Conservation (phyloP, 2,113 vertebrate species). For the Spea bombifrons region DNA sequence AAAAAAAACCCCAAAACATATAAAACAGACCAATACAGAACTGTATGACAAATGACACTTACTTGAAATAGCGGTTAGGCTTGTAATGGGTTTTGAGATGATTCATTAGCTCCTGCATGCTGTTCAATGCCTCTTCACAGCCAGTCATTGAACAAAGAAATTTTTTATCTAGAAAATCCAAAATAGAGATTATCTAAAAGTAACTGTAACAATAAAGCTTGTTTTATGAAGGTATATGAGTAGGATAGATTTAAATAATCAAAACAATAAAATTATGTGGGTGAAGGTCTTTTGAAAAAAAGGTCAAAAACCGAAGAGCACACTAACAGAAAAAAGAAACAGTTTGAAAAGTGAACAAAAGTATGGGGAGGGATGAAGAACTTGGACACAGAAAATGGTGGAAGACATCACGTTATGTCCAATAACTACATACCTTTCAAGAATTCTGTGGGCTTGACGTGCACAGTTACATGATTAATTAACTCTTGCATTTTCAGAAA, state of each 20-base stretch:
- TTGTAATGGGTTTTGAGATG: conserved; percentile 91
- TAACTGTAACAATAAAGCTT: no score
- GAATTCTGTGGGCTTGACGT: conserved; percentile 73
- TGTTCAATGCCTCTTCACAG: conserved; percentile 77
- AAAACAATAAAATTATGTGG: no score
- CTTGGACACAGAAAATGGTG: no score
- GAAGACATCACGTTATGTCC: no score
- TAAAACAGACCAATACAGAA: background rate
- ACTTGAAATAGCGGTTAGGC: conserved; percentile 93
- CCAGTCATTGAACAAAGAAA: conserved; percentile 76
- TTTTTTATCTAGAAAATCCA: conserved; percentile 65
- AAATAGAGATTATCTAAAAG: no score
- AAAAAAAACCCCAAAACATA: background rate
- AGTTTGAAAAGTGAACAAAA: no score
- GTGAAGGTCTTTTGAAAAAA: no score
- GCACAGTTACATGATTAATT: conserved; percentile 68
- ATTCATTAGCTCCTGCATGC: conserved; percentile 89
- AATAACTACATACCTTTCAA: conserved; percentile 64
- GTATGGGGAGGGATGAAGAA: no score
- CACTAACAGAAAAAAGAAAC: no score
- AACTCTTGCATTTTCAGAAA: conserved; percentile 71
- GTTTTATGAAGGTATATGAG: no score
- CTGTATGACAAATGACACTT: conserved; percentile 52
- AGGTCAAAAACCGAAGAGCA: no score
- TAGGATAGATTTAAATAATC: no score